Evolutionary conservation across 1,140 invertebrate species (phyloP), one percentile per base, ranked within the genome.

Genomic region (Aphaenogaster ashmeadi): DNA sequence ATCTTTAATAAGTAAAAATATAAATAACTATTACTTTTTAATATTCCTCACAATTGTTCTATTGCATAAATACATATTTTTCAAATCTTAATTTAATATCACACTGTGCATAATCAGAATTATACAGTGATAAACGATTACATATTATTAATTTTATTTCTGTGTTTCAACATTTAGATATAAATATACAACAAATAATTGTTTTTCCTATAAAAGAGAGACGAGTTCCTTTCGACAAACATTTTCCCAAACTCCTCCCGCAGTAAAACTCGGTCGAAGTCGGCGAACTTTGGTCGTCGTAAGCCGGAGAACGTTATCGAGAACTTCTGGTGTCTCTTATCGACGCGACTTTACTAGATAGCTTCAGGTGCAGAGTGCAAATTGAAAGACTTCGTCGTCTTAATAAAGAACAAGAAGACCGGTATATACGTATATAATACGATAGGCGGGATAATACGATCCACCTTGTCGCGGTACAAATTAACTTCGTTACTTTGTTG

Each of bases 401-500:
- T 86, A 79, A 77, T 88, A 88, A 86, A 83, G 81, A 86, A 81
- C 64, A 41, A 41, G 36, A 44, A 60, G 13, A 79, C 60, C 9
- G 18, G 11, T 69, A 52, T 80, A 66, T 54, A n/a, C 1, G 56
- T 72, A 90, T 92, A 90, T 77, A 58, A 62, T 15, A n/a, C 15
- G 13, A 66, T 21, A 21, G 27, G 27, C n/a, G 69, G 36, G 72
- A 91, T 91, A 91, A 91, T 89, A 89, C 79, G 77, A 91, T 91
- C 74, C 74, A 50, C 69, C 80, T 69, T 86, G 81, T 15, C 54
- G 88, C 60, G 56, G 62, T 21, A 86, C 62, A 91, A 91, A 91
- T 92, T 92, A 86, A 92, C 91, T 91, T 92, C 87, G 88, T 92
- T 92, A 91, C 80, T 67, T 62, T 33, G 77, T 60, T 64, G 66